phyloP scores from a whole-genome alignment of 2,797 vertebrate species.

The Syngnathus rostellatus region DNA sequence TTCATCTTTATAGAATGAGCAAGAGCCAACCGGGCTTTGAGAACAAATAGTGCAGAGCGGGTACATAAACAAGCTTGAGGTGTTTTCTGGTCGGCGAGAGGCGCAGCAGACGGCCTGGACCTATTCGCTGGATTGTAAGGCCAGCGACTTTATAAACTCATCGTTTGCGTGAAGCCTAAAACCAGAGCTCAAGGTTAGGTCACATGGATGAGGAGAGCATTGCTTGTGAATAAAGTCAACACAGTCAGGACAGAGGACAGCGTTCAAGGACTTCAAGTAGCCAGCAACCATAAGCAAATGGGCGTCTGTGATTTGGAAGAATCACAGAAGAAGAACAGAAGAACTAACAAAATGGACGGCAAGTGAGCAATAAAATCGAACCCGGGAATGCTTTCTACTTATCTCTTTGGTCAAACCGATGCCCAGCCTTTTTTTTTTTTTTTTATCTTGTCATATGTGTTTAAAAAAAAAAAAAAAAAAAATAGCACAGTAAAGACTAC shows the following conservation, averaged over 20 bases:
- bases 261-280: slow-evolving; percentile 10
- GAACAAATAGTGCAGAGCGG: slow-evolving; percentile 15
- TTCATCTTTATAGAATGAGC: slow-evolving; percentile 14
- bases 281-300: slow-evolving; percentile 7
- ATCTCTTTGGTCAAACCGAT: background rate
- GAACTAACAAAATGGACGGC: background rate
- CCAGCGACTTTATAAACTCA: slow-evolving; percentile 32
- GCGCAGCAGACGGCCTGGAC: slow-evolving; percentile 16
- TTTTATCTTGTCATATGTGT: background rate
- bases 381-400: background rate
- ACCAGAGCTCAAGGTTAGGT: slow-evolving; percentile 51
- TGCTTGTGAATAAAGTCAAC: slow-evolving; percentile 21
- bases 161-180: slow-evolving; percentile 45
- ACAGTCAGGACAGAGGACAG: slow-evolving; percentile 25
- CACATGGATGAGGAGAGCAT: slow-evolving; percentile 44
- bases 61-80: slow-evolving; percentile 12
- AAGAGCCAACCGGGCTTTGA: slow-evolving; percentile 18
- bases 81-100: slow-evolving; percentile 3
- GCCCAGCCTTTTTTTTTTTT: background rate
- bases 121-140: slow-evolving; percentile 19
- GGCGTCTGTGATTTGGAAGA: background rate
- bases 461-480: background rate
- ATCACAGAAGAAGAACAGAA: too few species aligned
- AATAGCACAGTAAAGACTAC: background rate
- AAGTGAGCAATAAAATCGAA: background rate